Conservation (phyloP, 2,113 vertebrate species). For the Lamprotornis superbus region DNA sequence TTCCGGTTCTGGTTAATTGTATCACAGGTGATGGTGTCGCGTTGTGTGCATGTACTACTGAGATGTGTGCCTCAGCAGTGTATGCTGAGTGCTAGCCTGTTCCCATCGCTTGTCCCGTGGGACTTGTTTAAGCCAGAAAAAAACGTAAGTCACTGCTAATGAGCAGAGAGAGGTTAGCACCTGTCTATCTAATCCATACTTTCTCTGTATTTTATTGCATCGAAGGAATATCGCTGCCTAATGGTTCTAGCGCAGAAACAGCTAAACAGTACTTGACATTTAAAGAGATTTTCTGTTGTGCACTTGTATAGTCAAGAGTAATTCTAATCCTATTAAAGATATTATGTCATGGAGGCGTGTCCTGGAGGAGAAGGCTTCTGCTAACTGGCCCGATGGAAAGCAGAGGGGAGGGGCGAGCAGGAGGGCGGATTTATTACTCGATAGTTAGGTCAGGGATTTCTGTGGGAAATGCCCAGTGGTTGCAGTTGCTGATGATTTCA, state of each 20-base stretch:
- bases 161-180: background rate
- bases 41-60: background rate
- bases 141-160: background rate
- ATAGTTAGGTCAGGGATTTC: slow-evolving; percentile 75
- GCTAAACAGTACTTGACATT: slow-evolving; percentile 74
- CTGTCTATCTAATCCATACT: background rate
- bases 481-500: slow-evolving; percentile 83
- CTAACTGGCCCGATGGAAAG: slow-evolving; percentile 72
- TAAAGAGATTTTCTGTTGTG: slow-evolving; percentile 66
- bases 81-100: background rate
- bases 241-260: background rate
- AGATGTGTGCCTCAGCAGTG: background rate
- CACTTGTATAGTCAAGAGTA: slow-evolving; percentile 81
- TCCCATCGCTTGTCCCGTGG: background rate
- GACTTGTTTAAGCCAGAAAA: background rate
- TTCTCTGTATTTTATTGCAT: background rate
- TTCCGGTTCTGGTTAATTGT: background rate
- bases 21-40: background rate
- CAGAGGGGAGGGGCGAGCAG: slow-evolving; percentile 64
- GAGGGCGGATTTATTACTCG: slow-evolving; percentile 71
- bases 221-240: background rate
- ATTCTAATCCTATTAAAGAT: slow-evolving; percentile 84
- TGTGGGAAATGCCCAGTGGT: slow-evolving; percentile 80
- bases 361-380: slow-evolving; percentile 39
- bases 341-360: slow-evolving; percentile 69